Evolutionary conservation across 1,140 invertebrate genomes (phyloP).

Genomic region (Acromyrmex heyeri): DNA sequence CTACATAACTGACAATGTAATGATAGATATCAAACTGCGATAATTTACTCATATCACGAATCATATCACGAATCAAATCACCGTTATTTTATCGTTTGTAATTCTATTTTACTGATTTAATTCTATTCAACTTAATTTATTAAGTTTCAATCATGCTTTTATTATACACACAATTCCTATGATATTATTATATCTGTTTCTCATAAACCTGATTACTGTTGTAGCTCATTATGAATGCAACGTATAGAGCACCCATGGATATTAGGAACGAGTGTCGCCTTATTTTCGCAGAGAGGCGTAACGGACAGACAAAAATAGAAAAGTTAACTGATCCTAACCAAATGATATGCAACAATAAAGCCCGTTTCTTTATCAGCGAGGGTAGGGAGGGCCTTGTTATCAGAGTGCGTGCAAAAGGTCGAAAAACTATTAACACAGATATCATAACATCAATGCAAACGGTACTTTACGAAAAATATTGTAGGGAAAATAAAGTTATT

Average conservation of each 20-base stretch:
- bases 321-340: neutral
- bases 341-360: neutral
- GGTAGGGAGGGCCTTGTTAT: neutral
- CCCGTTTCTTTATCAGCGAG: neutral
- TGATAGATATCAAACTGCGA: neutral
- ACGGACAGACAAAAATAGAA: neutral
- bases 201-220: neutral
- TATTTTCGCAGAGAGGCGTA: neutral
- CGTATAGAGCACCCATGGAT: neutral
- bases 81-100: neutral
- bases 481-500: rapidly evolving
- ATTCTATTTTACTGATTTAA: neutral
- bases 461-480: neutral
- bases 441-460: neutral
- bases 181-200: neutral
- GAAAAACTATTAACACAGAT: neutral
- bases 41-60: neutral
- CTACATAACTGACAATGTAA: neutral
- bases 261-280: neutral
- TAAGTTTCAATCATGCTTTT: neutral
- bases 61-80: neutral
- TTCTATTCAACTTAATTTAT: neutral
- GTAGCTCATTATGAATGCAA: neutral
- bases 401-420: neutral
- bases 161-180: neutral